Evolutionary conservation across 2,113 vertebrate species (phyloP).

Genomic region (Illadopsis cleaveri): DNA sequence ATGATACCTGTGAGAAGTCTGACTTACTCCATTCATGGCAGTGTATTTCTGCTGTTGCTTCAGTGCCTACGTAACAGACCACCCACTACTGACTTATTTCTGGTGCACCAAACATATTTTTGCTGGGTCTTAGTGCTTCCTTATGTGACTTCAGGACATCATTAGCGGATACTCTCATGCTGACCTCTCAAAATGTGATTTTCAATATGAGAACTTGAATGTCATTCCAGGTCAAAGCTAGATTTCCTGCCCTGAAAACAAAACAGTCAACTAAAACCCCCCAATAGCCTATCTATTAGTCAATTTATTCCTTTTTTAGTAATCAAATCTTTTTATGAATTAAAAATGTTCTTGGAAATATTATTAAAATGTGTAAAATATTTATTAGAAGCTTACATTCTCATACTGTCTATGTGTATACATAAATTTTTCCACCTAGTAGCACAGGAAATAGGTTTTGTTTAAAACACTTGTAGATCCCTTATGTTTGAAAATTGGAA

Average conservation of each 20-base stretch:
- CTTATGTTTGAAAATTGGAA: not conserved
- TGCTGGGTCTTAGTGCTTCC: not conserved
- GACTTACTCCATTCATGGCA: not conserved
- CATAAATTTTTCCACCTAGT: not conserved
- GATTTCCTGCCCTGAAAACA: not conserved
- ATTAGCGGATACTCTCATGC: not conserved
- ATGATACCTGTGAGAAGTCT: not conserved
- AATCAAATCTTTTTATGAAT: rapidly evolving
- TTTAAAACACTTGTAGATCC: not conserved
- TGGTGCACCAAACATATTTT: not conserved
- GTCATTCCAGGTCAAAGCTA: not conserved
- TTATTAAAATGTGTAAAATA: not conserved
- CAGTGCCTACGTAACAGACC: not conserved
- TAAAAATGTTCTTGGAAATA: not conserved
- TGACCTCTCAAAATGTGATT: not conserved
- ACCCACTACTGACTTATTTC: not conserved
- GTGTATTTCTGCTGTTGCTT: not conserved
- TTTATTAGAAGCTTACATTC: not conserved
- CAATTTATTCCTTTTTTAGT: not conserved
- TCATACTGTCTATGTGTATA: not conserved
- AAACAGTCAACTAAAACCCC: not conserved
- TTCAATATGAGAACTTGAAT: not conserved
- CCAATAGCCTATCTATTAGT: rapidly evolving
- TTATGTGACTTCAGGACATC: not conserved
- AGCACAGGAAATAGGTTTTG: not conserved